phyloP scores from a whole-genome alignment of 2,113 vertebrate species.

The Acanthochromis polyacanthus region DNA sequence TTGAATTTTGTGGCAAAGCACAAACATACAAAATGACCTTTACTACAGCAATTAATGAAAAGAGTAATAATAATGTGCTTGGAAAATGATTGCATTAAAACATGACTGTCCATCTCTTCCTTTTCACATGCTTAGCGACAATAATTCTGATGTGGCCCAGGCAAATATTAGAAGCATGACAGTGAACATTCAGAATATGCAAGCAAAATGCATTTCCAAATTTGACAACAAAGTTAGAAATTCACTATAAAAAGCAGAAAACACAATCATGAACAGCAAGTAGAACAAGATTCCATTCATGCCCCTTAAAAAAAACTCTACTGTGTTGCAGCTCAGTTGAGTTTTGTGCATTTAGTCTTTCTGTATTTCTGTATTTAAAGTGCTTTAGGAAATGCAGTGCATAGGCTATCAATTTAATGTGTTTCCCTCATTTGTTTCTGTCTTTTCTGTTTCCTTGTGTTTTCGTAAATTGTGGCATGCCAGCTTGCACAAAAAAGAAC shows the following conservation, averaged over 20 bases:
- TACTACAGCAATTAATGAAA: not conserved
- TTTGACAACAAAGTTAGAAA: conserved; percentile 3
- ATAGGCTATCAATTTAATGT: conserved; percentile 9
- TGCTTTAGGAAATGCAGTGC: not conserved
- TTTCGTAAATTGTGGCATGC: not conserved
- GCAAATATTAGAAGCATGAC: not conserved
- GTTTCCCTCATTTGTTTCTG: conserved; percentile 1
- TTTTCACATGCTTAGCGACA: conserved; percentile 3
- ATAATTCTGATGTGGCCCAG: not conserved
- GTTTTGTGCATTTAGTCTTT: conserved; percentile 1
- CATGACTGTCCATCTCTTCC: not conserved
- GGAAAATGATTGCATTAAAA: not conserved
- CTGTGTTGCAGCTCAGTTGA: not conserved
- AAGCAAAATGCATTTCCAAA: not conserved
- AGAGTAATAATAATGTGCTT: not conserved
- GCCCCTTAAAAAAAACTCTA: not conserved
- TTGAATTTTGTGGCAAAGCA: not conserved
- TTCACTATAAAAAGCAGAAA: not conserved
- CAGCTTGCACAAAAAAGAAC: not conserved
- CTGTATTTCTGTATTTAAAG: conserved; percentile 6
- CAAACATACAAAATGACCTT: too few relatives aligned
- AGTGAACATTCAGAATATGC: not conserved
- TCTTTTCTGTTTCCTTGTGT: not conserved
- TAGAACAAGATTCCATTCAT: not conserved
- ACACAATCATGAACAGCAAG: not conserved